Percentiles rank a stretch among this genome's conserved stretches.
Evolutionary conservation across 2,888 invertebrate species (phyloP).

Genomic region (Drosophila robusta): DNA sequence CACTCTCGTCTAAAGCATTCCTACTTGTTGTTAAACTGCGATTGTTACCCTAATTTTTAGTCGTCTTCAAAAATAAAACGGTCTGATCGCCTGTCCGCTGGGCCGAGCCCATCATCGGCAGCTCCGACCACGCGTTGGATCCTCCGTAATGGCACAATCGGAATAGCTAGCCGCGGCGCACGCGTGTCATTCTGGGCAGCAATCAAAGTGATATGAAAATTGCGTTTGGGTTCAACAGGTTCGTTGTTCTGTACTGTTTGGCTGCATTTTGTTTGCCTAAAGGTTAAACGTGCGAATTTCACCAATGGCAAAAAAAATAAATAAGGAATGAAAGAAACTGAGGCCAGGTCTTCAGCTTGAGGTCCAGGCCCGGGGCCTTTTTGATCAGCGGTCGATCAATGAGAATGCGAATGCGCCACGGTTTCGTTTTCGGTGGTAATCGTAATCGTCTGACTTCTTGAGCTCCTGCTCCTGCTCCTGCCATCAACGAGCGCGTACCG

Average conservation of each 20-base stretch:
- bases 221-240: conserved; percentile 82
- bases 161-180: conserved; percentile 71
- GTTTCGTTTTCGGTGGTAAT: conserved; percentile 76
- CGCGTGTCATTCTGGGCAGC: conserved; percentile 79
- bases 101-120: conserved; percentile 59
- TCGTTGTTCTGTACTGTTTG: conserved; percentile 57
- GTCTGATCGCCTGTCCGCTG: conserved; percentile 43
- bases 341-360: conserved; percentile 22
- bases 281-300: conserved; percentile 83
- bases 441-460: conserved; percentile 78
- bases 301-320: conserved; percentile 57
- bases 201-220: conserved; percentile 84
- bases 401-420: conserved; percentile 37
- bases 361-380: conserved; percentile 30
- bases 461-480: conserved; percentile 45
- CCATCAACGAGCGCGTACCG: conserved; percentile 68
- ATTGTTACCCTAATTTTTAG: conserved; percentile 76
- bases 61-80: conserved; percentile 64
- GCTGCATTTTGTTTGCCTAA: conserved; percentile 72
- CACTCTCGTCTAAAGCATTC: background rate
- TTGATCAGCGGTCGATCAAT: conserved; percentile 69
- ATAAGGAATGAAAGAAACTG: background rate
- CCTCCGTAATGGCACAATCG: conserved; percentile 57
- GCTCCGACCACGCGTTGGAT: conserved; percentile 65
- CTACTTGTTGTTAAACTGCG: conserved; percentile 44